Percentiles rank a stretch among this genome's conserved stretches.
Conservation (phyloP, 1,140 invertebrate genomes). For the Meloidogyne hapla region DNA sequence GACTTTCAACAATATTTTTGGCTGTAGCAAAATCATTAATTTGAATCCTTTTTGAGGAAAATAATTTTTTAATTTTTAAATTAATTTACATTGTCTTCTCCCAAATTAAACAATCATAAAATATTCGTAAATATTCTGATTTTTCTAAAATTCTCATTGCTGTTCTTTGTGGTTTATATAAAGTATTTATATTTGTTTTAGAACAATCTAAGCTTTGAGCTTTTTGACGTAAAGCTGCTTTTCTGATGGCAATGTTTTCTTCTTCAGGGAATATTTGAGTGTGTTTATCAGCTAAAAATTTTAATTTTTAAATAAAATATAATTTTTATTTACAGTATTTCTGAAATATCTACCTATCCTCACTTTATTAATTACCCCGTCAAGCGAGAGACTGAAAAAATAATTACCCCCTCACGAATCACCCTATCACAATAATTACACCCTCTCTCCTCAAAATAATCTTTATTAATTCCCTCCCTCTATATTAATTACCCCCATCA, state of each 20-base stretch:
- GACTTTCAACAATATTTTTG: slow-evolving; percentile 31
- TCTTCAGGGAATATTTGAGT: slow-evolving; percentile 50
- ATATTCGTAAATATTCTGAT: slow-evolving; percentile 49
- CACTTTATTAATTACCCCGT: too few species aligned
- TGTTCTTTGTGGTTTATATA: neutral
- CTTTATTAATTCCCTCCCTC: too few species aligned
- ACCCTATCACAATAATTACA: too few species aligned
- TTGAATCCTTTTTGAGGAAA: slow-evolving; percentile 28
- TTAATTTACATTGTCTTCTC: slow-evolving; percentile 24
- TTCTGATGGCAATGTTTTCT: slow-evolving; percentile 26
- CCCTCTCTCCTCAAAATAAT: too few species aligned
- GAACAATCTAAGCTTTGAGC: slow-evolving; percentile 11
- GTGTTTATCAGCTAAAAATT: slow-evolving; percentile 50
- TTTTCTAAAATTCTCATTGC: slow-evolving; percentile 19
- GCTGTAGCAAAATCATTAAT: slow-evolving; percentile 47
- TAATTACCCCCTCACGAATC: too few species aligned
- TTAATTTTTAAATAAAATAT: neutral
- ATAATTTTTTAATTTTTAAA: slow-evolving; percentile 1
- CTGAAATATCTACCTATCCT: too few species aligned
- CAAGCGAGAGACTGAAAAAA: too few species aligned
- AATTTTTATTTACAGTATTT: too few species aligned
- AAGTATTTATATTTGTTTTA: neutral
- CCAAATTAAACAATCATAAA: slow-evolving; percentile 46
- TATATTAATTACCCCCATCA: too few species aligned
- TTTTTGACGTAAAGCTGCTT: slow-evolving; percentile 31